Conservation (phyloP, 2,113 vertebrate species). For the Sakesphorus luctuosus region DNA sequence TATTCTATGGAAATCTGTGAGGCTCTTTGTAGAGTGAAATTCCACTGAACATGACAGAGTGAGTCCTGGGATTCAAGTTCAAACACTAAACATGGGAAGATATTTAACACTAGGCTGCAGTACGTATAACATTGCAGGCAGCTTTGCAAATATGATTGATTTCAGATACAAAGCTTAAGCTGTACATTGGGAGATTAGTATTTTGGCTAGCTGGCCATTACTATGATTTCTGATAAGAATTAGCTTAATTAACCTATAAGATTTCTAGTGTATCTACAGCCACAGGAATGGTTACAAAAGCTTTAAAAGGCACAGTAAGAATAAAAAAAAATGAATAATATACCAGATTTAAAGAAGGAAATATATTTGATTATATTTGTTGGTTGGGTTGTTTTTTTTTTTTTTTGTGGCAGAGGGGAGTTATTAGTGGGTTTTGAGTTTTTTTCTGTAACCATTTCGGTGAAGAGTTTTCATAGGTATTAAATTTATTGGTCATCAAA, state of each 20-base stretch:
- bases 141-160: slow-evolving; percentile 22
- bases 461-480: background rate
- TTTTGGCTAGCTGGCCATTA: background rate
- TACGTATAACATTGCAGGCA: background rate
- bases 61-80: background rate
- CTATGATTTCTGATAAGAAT: slow-evolving; percentile 32
- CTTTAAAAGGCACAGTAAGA: background rate
- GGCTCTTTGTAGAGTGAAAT: background rate
- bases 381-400: background rate
- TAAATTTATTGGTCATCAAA: background rate
- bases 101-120: background rate
- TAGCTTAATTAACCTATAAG: background rate
- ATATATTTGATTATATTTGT: background rate
- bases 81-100: background rate
- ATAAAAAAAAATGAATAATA: background rate
- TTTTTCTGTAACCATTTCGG: background rate
- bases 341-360: background rate
- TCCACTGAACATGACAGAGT: background rate
- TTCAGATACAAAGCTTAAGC: slow-evolving; percentile 27
- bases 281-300: background rate
- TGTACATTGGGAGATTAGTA: background rate
- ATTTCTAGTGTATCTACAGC: background rate
- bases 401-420: background rate
- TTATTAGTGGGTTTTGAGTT: background rate
- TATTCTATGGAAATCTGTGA: background rate